Evolutionary conservation across 1,140 invertebrate genomes (phyloP), one percentile per base, ranked within the genome.

Genomic region (Heliconius eleuchia): DNA sequence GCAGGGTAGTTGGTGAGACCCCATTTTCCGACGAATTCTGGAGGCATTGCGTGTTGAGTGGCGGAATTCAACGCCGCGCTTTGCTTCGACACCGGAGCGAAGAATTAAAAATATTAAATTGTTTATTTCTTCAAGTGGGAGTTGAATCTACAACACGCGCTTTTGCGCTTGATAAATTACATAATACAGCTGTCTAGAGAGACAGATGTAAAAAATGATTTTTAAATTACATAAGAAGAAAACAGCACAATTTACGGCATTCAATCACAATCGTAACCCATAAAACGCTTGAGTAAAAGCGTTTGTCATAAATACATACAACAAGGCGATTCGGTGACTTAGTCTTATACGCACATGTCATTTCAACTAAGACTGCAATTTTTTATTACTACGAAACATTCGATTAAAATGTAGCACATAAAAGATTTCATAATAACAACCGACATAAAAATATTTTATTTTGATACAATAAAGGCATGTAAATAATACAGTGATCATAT

Each of bases 301-400:
- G 60, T 57, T 57, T 57, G 55, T 57, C 55, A 57, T n/a, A 3
- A 23, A 57, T 46, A 46, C 42, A 57, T 57, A n/a, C n/a, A n/a
- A 57, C 55, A 57, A 57, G 55, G 55, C 60, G 60, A 66, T 66
- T 27, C 60, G 27, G 60, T 66, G 60, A 66, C 23, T 66, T 27
- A 27, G 11, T 66, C 60, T 66, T 66, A 66, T 9, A n/a, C 55
- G n/a, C 55, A 23, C 55, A 16, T 66, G 27, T 27, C 23, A 27
- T 27, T 66, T 27, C 4, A 66, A 66, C 60, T 27, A 27, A 66
- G 60, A 66, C 60, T 66, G 60, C 60, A 66, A 16, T 66, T 66
- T 27, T 66, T 8, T 66, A 66, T 66, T n/a, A 57, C 55, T 23
- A 57, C 8, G 7, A 1, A 11, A 57, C 8, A 57, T 57, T 57